These are phyloP conservation scores for Melangyna quadrimaculata DNA, from an alignment of 2,888 invertebrate genomes.

Conservation along the genomic window DNA sequence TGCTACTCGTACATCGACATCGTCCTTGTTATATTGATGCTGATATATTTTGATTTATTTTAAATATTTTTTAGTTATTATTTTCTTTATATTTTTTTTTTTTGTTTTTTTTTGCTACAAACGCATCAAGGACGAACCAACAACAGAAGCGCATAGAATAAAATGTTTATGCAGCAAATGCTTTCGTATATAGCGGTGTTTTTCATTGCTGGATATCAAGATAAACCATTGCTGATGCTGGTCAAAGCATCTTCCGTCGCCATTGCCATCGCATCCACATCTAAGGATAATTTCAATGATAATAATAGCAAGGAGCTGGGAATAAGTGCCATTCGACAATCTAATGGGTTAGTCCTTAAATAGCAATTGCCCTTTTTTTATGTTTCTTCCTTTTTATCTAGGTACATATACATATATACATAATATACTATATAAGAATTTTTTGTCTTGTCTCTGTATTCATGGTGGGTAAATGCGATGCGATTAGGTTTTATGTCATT, in stretches of 20 bases:
- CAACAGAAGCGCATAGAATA: not conserved
- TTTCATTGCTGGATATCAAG: slow-evolving; percentile 57
- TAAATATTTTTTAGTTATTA: slow-evolving; percentile 7
- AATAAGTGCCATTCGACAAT: slow-evolving; percentile 57
- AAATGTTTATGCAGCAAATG: slow-evolving; percentile 61
- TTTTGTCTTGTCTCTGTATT: slow-evolving; percentile 18
- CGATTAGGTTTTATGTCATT: slow-evolving; percentile 57
- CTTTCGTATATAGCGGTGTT: slow-evolving; percentile 50
- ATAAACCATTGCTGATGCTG: slow-evolving; percentile 34
- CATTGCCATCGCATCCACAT: not conserved
- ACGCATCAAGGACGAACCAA: slow-evolving; percentile 29
- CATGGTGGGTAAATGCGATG: slow-evolving; percentile 60
- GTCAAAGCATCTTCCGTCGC: slow-evolving; percentile 34
- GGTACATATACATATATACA: not conserved
- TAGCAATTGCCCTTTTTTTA: slow-evolving; percentile 62
- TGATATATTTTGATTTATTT: slow-evolving; percentile 60
- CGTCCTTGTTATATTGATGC: slow-evolving; percentile 44
- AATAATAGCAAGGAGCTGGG: slow-evolving; percentile 57
- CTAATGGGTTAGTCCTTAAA: slow-evolving; percentile 71
- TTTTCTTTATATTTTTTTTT: not conserved
- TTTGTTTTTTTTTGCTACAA: not conserved
- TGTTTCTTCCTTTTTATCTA: slow-evolving; percentile 27
- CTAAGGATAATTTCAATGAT: slow-evolving; percentile 65
- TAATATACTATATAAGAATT: not conserved
- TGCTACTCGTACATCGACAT: not conserved